phyloP scores from a whole-genome alignment of 2,888 invertebrate genomes.

The Pachycephus smyrnensis region DNA sequence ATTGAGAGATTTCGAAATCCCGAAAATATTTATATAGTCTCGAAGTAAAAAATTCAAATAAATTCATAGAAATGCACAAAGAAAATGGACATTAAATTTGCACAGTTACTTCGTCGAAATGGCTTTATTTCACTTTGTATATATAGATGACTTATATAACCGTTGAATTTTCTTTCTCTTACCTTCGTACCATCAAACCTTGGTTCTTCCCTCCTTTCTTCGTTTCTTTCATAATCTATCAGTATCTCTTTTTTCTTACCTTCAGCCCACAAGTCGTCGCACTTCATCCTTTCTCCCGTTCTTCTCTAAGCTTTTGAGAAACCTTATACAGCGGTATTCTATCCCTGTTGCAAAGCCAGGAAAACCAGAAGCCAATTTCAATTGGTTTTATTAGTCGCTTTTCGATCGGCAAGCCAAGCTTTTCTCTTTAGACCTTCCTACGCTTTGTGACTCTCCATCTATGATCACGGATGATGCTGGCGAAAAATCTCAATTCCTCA shows the following conservation, averaged over 20 bases:
- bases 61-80: not conserved
- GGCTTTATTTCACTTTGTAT: not conserved
- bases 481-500: not conserved
- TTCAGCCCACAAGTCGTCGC: not conserved
- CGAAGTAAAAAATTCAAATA: not conserved
- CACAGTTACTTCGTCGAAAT: not conserved
- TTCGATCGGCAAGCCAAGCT: slow-evolving; percentile 35
- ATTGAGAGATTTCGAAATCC: not conserved
- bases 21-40: not conserved
- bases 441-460: slow-evolving; percentile 17
- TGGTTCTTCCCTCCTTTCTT: not conserved
- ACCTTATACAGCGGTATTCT: slow-evolving; percentile 11
- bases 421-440: slow-evolving; percentile 35
- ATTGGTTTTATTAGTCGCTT: slow-evolving; percentile 54
- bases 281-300: not conserved
- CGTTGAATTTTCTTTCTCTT: not conserved
- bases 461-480: not conserved
- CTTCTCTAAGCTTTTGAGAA: not conserved
- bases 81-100: slow-evolving; percentile 6
- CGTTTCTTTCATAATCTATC: not conserved
- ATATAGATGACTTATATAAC: not conserved
- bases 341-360: slow-evolving; percentile 31
- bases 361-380: slow-evolving; percentile 49
- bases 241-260: not conserved
- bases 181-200: not conserved